Conservation (phyloP, 2,797 vertebrate genomes). For the Balearica regulorum region DNA sequence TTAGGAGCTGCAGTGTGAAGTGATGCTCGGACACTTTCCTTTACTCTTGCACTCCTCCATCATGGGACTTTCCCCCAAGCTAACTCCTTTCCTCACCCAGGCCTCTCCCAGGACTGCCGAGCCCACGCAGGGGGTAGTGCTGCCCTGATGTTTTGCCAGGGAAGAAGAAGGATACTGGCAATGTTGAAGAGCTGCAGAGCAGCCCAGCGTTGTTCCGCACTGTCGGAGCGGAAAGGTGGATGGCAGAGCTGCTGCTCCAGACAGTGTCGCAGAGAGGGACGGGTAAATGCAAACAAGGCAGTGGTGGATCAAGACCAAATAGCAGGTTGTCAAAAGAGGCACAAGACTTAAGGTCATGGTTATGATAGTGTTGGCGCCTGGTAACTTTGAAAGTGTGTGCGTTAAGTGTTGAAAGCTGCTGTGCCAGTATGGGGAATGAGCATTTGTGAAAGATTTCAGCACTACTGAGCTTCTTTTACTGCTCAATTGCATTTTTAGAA, state of each 20-base stretch:
- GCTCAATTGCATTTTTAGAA: conserved; percentile 36
- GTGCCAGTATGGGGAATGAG: neutral
- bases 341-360: neutral
- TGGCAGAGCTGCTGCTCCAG: neutral
- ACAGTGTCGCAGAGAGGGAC: neutral
- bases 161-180: conserved; percentile 17
- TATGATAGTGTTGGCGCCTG: neutral
- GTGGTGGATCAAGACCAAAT: neutral
- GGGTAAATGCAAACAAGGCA: neutral
- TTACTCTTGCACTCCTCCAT: neutral
- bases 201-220: rapidly evolving
- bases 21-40: neutral
- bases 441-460: neutral
- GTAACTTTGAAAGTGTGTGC: neutral
- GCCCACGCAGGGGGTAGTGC: rapidly evolving
- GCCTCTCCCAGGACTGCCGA: neutral
- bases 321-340: neutral
- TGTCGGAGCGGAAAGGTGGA: neutral
- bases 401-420: neutral
- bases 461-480: neutral
- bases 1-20: neutral
- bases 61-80: neutral
- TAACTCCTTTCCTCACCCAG: neutral
- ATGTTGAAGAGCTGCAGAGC: neutral
- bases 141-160: neutral